Evolutionary conservation across 2,888 invertebrate genomes (phyloP), one percentile per base, ranked within the genome.

Genomic region (Chaetoderma sp.): DNA sequence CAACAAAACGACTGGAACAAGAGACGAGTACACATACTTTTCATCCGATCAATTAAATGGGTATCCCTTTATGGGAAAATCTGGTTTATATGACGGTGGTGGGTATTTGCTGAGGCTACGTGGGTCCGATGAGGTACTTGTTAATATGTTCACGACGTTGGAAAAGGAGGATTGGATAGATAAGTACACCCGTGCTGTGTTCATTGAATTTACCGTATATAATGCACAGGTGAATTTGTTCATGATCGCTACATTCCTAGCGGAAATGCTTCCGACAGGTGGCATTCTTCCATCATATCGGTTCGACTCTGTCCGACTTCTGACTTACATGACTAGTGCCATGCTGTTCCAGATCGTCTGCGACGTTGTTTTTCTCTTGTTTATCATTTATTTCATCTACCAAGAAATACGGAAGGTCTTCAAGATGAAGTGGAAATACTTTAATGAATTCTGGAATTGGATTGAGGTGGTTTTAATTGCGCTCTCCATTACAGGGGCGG

Each of bases 131-230:
- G 65, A 71, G 0, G 70, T 73, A 2, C 67, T 88, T 2, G 59
- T 70, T n/a, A 65, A 74, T 1, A 78, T 79, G 28, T 77, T 89
- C 44, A 62, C 70, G 8, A 67, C 74, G 23, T 77, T 89, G 27
- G 78, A 86, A 67, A 61, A 75, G 5, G 78, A 86, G 42, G 73
- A 78, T 13, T 89, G 89, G 89, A 83, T 89, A 25, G 88, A 89
- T 69, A 73, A 79, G 63, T 79, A 85, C 68, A 89, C 89, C 1
- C 67, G 89, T 50, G 89, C 89, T 3, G 82, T 89, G 4, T 86
- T 89, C 67, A 80, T 89, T n/a, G 89, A 89, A 69, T 89, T 89
- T 72, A 88, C 89, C 0, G 84, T 86, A 33, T 89, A 89, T 77
- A 89, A 89, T 63, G 79, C 85, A 0, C 79, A 81, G 60, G 75